Conservation (phyloP, 2,888 invertebrate species). For the Bellardia pandia region DNA sequence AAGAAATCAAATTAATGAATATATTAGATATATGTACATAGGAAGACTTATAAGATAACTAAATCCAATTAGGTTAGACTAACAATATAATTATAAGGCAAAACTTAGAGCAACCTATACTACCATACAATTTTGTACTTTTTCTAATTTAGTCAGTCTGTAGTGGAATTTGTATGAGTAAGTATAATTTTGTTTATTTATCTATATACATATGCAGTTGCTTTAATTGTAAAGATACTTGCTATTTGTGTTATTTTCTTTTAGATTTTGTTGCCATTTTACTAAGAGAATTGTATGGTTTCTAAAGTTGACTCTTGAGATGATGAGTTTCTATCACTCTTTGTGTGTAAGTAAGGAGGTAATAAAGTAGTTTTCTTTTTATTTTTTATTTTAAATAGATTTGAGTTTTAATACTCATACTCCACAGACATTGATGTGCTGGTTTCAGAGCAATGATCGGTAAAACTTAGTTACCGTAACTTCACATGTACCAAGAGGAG, state of each 20-base stretch:
- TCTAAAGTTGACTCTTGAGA: conserved; percentile 59
- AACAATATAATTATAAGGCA: conserved; percentile 49
- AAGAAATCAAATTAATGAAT: neutral
- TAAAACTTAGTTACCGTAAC: too few relatives aligned
- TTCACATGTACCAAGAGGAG: too few relatives aligned
- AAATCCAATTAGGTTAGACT: conserved; percentile 26
- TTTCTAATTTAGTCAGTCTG: conserved; percentile 15
- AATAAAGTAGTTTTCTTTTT: conserved; percentile 59
- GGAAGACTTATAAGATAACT: neutral
- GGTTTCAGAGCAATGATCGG: neutral
- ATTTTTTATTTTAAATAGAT: conserved; percentile 53
- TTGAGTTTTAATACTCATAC: conserved; percentile 27
- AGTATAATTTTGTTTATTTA: neutral
- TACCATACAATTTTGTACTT: neutral
- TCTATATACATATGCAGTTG: neutral
- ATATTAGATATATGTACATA: neutral
- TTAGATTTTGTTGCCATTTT: conserved; percentile 48
- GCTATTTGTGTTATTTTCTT: conserved; percentile 19
- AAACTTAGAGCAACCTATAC: neutral
- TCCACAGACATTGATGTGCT: neutral
- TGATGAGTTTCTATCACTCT: conserved; percentile 68
- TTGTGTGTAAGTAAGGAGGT: conserved; percentile 62
- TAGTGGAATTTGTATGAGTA: neutral
- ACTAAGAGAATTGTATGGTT: conserved; percentile 34
- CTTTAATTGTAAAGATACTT: conserved; percentile 14